Base-by-base conservation (phyloP, 2,888 invertebrate species). In the Coelinius sp. region DNA sequence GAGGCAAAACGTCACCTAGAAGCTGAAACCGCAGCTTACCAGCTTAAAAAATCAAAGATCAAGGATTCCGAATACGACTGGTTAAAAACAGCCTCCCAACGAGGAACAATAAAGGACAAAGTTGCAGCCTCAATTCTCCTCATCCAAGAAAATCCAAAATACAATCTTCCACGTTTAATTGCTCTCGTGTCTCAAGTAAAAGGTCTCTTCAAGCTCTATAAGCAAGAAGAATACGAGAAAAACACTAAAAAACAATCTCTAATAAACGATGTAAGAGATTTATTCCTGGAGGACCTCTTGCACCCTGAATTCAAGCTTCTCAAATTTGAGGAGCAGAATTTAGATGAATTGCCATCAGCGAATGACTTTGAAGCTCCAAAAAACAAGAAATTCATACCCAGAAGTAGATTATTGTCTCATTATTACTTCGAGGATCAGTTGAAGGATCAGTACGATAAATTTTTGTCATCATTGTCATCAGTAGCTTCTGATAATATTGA, bases 371-470 rank as follows among this genome's bases (percentile, higher is more conserved):
- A 76, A 22, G 59, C 78, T 7, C 79, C 76, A 46, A 76, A 67
- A 1, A 77, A 75, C 20, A 68, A 67, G 14, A 85, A 85, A 20
- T 49, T 49, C 46, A 90, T 92, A 25, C 90, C 91, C 0, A 89
- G 92, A 62, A 90, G 92, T 68, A 92, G 91, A 77, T 88, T 93
- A 74, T 90, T 95, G 14, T 91, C 93, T 8, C 88, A 92, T 69
- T 99, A 98, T 97, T 92, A 93, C 82, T 98, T 94, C 88, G 99
- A 99, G 86, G 94, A 94, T 83, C 93, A 95, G 81, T 87, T 99
- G 0, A 96, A 96, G 85, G 92, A 94, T 76, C 89, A 91, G 31
- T 97, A 95, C 88, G 91, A 91, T 71, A 90, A 90, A 90, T 97
- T 94, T 84, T 90, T 97, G 7, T 90, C 92, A 66, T 91, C 93